These are phyloP conservation scores for Pangasius djambal DNA, from an alignment of 2,797 vertebrate genomes.

Conservation along the genomic window DNA sequence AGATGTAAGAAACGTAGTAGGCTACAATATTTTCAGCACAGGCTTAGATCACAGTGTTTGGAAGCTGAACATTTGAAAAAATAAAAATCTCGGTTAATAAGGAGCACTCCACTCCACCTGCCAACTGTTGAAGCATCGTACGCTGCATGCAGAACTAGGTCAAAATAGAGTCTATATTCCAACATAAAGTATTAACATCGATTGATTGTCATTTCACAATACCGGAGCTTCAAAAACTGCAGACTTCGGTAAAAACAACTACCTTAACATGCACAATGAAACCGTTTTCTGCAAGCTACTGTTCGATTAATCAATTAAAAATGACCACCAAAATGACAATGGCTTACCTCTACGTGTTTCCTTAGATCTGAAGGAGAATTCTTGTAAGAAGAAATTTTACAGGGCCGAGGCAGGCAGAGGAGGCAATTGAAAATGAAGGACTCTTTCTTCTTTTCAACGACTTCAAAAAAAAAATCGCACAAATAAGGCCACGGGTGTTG, in stretches of 20 bases:
- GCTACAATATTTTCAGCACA: neutral
- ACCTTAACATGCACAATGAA: neutral
- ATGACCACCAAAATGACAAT: slow-evolving; percentile 28
- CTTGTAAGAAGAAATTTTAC: slow-evolving; percentile 31
- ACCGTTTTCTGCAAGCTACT: neutral
- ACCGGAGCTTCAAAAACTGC: neutral
- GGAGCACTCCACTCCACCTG: too few species aligned
- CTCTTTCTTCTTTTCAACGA: slow-evolving; percentile 2
- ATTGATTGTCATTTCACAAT: slow-evolving; percentile 3
- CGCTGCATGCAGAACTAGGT: neutral
- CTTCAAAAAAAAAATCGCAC: neutral
- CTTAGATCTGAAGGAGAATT: slow-evolving; percentile 10
- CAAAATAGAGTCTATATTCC: neutral
- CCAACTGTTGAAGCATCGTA: neutral
- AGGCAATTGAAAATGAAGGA: slow-evolving; percentile 26
- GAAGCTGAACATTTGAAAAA: too few species aligned
- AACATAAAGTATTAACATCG: neutral
- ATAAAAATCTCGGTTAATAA: too few species aligned
- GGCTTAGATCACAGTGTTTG: too few species aligned
- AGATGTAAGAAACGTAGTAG: too few species aligned
- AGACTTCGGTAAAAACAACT: neutral
- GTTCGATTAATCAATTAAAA: neutral
- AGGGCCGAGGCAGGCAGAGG: slow-evolving; percentile 20
- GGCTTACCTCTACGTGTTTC: slow-evolving; percentile 17
- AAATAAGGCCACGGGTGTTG: slow-evolving; percentile 26